Conservation (phyloP, 2,113 vertebrate genomes). For the Lepisosteus osseus region DNA sequence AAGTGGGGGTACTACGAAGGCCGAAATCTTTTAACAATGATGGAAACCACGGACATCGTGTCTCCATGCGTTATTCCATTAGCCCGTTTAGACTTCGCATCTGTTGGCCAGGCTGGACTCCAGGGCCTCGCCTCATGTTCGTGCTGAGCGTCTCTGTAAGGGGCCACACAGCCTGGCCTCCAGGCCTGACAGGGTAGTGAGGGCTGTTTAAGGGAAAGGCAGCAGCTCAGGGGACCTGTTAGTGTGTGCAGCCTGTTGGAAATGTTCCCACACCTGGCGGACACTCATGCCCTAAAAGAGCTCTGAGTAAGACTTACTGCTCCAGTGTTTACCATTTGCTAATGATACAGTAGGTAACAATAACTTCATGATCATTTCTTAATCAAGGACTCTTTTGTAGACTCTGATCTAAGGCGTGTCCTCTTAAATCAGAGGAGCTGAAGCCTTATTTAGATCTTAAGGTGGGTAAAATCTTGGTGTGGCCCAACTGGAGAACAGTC, state of each 20-base stretch:
- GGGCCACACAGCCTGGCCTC: slow-evolving; percentile 49
- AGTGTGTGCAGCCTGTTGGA: not conserved
- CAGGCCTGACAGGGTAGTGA: slow-evolving; percentile 1
- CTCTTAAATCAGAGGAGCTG: no score
- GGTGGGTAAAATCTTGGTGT: no score
- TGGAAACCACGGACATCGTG: slow-evolving; percentile 70
- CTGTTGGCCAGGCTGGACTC: slow-evolving; percentile 55
- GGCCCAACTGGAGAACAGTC: no score
- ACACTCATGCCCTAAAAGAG: no score
- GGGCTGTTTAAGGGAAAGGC: slow-evolving; percentile 45
- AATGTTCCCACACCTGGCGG: no score
- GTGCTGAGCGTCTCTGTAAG: slow-evolving; percentile 37
- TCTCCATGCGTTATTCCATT: slow-evolving; percentile 67
- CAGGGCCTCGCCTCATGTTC: slow-evolving; percentile 33
- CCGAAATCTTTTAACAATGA: slow-evolving; percentile 72
- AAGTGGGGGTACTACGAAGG: slow-evolving; percentile 64
- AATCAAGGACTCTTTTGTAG: no score
- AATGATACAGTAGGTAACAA: no score
- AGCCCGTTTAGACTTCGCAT: slow-evolving; percentile 57
- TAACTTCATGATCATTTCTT: no score
- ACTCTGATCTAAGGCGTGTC: no score
- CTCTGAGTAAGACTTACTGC: no score
- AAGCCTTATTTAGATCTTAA: no score
- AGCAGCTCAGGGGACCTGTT: not conserved
- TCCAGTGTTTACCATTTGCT: no score